Evolutionary conservation across 1,140 invertebrate species (phyloP).

Genomic region (Sitophilus oryzae): DNA sequence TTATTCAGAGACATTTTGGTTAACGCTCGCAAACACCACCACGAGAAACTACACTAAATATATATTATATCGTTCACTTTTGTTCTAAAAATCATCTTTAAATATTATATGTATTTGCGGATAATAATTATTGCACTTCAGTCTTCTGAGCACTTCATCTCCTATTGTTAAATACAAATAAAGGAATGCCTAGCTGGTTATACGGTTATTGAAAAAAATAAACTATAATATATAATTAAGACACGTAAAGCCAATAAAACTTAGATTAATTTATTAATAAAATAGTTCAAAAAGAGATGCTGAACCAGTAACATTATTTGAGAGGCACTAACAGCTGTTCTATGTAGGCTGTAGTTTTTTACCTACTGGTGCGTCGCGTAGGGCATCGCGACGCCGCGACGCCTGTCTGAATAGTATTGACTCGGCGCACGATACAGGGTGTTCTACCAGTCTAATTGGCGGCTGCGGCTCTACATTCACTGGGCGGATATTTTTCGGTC

Average conservation of each 20-base stretch:
- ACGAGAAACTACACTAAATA: not conserved
- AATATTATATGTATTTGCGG: not conserved
- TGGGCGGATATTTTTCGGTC: not conserved
- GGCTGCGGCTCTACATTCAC: not conserved
- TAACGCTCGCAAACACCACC: not conserved
- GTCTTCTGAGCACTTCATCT: too few relatives aligned
- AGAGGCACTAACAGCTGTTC: conserved; percentile 21
- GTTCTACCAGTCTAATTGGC: not conserved
- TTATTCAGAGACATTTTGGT: not conserved
- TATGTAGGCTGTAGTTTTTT: conserved; percentile 9
- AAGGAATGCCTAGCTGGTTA: too few relatives aligned
- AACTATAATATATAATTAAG: not conserved
- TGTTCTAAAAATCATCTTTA: not conserved
- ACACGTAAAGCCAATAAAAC: not conserved
- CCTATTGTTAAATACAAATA: too few relatives aligned
- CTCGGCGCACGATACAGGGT: not conserved
- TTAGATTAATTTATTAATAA: not conserved
- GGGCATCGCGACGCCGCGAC: conserved; percentile 7
- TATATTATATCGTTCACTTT: not conserved
- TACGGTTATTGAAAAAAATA: not conserved
- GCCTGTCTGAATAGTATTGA: too few relatives aligned
- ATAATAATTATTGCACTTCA: not conserved
- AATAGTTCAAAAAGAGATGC: not conserved
- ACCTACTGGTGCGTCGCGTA: conserved; percentile 10
- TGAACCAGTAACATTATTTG: conserved; percentile 9